phyloP scores from a whole-genome alignment of 2,113 vertebrate genomes.

The Nibea coibor region DNA sequence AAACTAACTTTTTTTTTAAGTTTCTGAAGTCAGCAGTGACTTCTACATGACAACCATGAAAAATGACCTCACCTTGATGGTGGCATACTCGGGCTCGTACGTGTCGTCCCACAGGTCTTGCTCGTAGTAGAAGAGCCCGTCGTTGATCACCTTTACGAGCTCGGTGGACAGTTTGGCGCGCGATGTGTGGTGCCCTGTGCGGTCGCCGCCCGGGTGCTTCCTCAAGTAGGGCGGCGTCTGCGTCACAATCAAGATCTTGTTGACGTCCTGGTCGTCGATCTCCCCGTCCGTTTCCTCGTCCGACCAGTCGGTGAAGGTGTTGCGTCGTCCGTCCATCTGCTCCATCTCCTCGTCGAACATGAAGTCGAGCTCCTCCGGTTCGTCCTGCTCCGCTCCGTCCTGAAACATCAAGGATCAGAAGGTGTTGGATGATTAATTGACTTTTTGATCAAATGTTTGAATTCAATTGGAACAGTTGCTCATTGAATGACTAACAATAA shows the following conservation, averaged over 20 bases:
- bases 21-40: not conserved
- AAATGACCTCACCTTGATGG: slow-evolving; percentile 92
- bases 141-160: slow-evolving; percentile 96
- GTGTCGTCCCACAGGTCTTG: slow-evolving; percentile 97
- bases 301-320: slow-evolving; percentile 98
- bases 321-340: slow-evolving; percentile 96
- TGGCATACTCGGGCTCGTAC: slow-evolving; percentile 96
- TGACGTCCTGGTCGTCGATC: slow-evolving; percentile 95
- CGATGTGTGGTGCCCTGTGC: slow-evolving; percentile 94
- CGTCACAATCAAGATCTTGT: slow-evolving; percentile 98
- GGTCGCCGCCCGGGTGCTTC: slow-evolving; percentile 95
- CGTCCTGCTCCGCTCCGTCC: slow-evolving; percentile 88
- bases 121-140: slow-evolving; percentile 98
- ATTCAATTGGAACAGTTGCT: not conserved
- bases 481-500: not conserved
- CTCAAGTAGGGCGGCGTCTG: slow-evolving; percentile 97
- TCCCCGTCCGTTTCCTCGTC: slow-evolving; percentile 97
- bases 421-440: not conserved
- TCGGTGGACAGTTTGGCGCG: slow-evolving; percentile 95
- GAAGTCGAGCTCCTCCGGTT: slow-evolving; percentile 97
- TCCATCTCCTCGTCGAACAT: slow-evolving; percentile 99
- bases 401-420: slow-evolving; percentile 14
- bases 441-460: not conserved
- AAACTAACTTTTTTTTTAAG: not conserved
- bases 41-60: not conserved